Conservation (phyloP, 2,113 vertebrate species). For the Ammodytes dubius region DNA sequence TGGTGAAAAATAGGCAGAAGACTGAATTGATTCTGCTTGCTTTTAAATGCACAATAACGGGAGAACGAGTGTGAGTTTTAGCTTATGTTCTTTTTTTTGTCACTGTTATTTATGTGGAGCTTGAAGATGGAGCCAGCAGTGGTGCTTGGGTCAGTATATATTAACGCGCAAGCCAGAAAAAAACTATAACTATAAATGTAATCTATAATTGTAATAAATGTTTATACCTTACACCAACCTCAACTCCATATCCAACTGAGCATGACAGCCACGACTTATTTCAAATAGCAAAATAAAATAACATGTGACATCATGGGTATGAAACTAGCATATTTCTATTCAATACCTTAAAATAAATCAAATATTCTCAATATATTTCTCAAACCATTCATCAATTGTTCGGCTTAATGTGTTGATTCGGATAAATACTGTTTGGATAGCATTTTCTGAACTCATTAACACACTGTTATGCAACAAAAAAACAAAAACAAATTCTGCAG, state of each 20-base stretch:
- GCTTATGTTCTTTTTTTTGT: slow-evolving; percentile 26
- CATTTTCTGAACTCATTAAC: background rate
- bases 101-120: slow-evolving; percentile 52
- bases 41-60: background rate
- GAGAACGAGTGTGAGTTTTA: background rate
- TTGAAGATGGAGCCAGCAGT: slow-evolving; percentile 11
- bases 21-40: background rate
- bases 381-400: background rate
- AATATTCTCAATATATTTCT: background rate
- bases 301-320: background rate
- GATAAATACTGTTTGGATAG: background rate
- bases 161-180: slow-evolving; percentile 12
- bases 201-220: too few species aligned
- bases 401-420: background rate
- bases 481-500: background rate
- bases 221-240: background rate
- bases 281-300: background rate
- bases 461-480: slow-evolving; percentile 1
- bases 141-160: background rate
- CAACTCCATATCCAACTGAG: slow-evolving; percentile 2
- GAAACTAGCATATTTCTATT: background rate
- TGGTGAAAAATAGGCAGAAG: background rate
- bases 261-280: background rate
- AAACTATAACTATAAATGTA: background rate
- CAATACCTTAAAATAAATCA: background rate